Conservation (phyloP, 2,797 vertebrate genomes). For the Zalophus californianus region DNA sequence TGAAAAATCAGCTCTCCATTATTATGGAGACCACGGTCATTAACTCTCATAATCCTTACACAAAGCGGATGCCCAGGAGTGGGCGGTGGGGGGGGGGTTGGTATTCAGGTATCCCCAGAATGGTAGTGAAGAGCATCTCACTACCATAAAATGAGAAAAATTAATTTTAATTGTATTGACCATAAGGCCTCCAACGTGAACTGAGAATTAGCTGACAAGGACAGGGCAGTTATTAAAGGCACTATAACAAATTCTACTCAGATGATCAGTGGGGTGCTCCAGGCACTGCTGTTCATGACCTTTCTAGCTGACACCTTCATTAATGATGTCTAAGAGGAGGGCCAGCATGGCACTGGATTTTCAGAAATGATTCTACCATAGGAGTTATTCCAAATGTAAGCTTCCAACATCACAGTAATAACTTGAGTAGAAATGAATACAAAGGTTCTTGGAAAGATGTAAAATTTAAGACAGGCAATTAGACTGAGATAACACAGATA, state of each 20-base stretch:
- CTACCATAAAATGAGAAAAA: background rate
- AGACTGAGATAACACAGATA: background rate
- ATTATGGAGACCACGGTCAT: background rate
- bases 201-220: constrained; percentile 55
- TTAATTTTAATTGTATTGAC: constrained; percentile 57
- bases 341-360: background rate
- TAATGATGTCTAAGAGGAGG: constrained; percentile 45
- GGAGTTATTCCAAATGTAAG: background rate
- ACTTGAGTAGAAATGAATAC: background rate
- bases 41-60: constrained; percentile 2
- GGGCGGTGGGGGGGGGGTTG: too few relatives aligned
- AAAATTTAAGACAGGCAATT: constrained; percentile 43
- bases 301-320: constrained; percentile 59
- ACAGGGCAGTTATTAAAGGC: constrained; percentile 31
- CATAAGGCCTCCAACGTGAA: background rate
- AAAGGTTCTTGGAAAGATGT: background rate
- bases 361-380: background rate
- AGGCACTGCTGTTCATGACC: background rate
- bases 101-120: background rate
- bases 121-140: background rate
- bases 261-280: background rate
- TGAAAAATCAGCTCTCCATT: background rate
- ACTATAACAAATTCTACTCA: constrained; percentile 45
- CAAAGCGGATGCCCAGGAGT: background rate
- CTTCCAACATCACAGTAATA: background rate